phyloP scores from a whole-genome alignment of 1,140 invertebrate genomes.

The Anastrepha ludens region DNA sequence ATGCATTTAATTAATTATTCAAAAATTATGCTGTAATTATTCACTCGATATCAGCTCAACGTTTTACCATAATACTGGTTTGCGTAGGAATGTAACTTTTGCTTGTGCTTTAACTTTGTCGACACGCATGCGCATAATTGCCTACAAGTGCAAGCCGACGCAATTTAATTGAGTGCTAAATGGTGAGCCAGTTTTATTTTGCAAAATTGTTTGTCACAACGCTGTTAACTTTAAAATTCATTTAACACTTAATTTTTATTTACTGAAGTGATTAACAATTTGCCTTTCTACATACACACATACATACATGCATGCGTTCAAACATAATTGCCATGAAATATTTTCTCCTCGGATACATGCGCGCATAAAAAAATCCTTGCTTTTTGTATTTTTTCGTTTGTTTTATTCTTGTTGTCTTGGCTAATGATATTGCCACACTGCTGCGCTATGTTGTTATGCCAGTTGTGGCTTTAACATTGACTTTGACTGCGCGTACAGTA shows the following conservation, averaged over 20 bases:
- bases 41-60: neutral
- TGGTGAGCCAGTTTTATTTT: neutral
- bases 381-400: neutral
- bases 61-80: neutral
- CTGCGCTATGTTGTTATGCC: neutral
- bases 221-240: neutral
- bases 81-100: neutral
- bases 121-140: neutral
- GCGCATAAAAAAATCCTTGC: too few species aligned
- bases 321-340: too few species aligned
- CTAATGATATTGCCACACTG: neutral
- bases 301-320: too few species aligned
- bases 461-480: neutral
- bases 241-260: neutral
- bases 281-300: neutral
- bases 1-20: slow-evolving; percentile 40
- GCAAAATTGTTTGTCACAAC: neutral
- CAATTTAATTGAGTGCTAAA: slow-evolving; percentile 3
- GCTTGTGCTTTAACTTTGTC: neutral
- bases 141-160: neutral
- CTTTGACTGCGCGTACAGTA: neutral
- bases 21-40: neutral
- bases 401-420: neutral
- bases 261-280: too few species aligned
- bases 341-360: too few species aligned